These are phyloP conservation scores for Erythrocercus mccallii DNA, from an alignment of 2,113 vertebrate species.

Conservation along the genomic window DNA sequence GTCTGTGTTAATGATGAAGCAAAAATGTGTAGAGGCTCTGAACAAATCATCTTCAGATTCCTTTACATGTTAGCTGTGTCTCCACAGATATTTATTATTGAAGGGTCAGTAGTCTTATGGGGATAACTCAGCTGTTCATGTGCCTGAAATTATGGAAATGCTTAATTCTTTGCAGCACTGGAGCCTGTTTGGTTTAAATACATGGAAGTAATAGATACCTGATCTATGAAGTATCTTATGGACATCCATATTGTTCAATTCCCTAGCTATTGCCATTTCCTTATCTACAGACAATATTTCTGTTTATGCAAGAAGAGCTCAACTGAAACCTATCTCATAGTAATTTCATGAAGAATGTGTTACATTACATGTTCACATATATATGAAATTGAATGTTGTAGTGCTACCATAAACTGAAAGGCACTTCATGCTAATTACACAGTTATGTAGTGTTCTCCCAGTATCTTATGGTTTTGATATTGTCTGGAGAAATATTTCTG, in stretches of 20 bases:
- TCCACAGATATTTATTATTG: not conserved
- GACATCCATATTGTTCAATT: not conserved
- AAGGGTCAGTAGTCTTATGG: not conserved
- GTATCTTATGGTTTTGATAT: not conserved
- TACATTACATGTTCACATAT: not conserved
- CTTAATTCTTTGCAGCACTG: not conserved
- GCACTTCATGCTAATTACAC: not conserved
- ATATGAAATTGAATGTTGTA: not conserved
- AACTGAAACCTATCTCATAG: not conserved
- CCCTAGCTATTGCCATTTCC: not conserved
- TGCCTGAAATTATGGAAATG: not conserved
- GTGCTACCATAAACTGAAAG: not conserved
- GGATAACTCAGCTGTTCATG: not conserved
- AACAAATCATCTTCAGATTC: not conserved
- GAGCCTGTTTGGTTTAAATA: not conserved
- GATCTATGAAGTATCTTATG: not conserved
- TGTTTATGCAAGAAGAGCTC: not conserved
- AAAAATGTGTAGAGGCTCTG: not conserved
- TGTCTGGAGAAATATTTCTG: not conserved
- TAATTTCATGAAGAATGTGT: not conserved
- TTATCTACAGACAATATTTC: not conserved
- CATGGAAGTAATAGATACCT: not conserved
- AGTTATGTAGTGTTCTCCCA: not conserved
- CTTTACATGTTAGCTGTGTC: not conserved
- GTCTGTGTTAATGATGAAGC: not conserved